Conservation (phyloP, 2,888 invertebrate species). For the Drosophila austrosaltans region DNA sequence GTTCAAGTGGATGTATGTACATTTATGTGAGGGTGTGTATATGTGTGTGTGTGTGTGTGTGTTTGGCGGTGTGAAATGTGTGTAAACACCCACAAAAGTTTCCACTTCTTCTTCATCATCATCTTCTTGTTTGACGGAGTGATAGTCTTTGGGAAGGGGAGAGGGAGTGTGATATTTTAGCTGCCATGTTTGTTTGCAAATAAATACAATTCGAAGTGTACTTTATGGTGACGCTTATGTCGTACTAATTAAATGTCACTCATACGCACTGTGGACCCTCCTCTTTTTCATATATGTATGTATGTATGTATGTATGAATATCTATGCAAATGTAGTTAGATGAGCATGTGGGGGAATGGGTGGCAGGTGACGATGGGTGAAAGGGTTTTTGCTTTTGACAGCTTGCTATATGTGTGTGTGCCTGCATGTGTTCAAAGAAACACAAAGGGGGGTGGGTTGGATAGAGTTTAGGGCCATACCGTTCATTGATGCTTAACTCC, state of each 20-base stretch:
- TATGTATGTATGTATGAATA: conserved; percentile 31
- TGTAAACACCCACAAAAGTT: conserved; percentile 60
- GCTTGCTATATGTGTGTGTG: conserved; percentile 19
- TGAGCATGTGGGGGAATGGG: neutral
- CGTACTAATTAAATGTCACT: conserved; percentile 73
- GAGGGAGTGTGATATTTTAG: conserved; percentile 28
- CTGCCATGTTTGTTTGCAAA: conserved; percentile 60
- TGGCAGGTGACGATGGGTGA: neutral
- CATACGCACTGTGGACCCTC: conserved; percentile 53
- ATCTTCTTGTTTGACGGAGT: neutral
- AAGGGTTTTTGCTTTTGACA: conserved; percentile 19
- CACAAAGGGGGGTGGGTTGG: neutral
- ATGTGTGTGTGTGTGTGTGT: conserved; percentile 46
- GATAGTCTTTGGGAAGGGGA: neutral
- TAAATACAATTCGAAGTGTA: conserved; percentile 69
- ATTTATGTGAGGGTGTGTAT: conserved; percentile 27
- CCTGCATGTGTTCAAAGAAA: neutral
- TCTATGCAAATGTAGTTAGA: conserved; percentile 31
- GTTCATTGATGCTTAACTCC: conserved; percentile 28
- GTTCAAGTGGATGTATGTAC: conserved; percentile 41
- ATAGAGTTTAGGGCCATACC: neutral
- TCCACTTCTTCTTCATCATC: conserved; percentile 14
- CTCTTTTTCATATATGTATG: conserved; percentile 17
- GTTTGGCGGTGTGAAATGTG: conserved; percentile 60
- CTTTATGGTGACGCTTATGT: conserved; percentile 66